phyloP scores from a whole-genome alignment of 2,888 invertebrate genomes.

The Branchellion lobata region DNA sequence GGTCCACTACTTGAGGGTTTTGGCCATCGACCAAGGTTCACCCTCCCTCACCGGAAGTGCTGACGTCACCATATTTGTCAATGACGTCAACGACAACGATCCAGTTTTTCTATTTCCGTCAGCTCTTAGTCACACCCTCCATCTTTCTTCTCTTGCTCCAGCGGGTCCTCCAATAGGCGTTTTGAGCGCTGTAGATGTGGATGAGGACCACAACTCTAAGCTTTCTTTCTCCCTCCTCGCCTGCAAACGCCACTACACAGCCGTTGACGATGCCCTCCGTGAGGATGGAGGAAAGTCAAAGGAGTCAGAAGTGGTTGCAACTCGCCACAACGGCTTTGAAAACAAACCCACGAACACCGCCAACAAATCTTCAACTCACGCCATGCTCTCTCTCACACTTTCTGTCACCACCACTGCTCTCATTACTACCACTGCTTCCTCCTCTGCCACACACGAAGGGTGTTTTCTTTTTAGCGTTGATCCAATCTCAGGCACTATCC shows the following conservation, averaged over 20 bases:
- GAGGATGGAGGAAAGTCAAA: background rate
- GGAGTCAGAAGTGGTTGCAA: too few species aligned
- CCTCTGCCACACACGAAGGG: background rate
- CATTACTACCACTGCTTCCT: background rate
- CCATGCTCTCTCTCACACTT: background rate
- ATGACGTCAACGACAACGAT: conserved; percentile 51
- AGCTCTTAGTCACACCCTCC: conserved; percentile 46
- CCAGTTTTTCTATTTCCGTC: conserved; percentile 50
- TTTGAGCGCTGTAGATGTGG: conserved; percentile 48
- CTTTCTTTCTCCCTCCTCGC: conserved; percentile 42
- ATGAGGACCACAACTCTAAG: conserved; percentile 47
- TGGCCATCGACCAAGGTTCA: conserved; percentile 45
- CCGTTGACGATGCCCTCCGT: conserved; percentile 11
- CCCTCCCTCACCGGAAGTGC: conserved; percentile 46
- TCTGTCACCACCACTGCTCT: background rate
- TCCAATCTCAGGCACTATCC: conserved; percentile 44
- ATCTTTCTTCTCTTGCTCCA: conserved; percentile 47
- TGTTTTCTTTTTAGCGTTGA: conserved; percentile 46
- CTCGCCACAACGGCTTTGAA: too few species aligned
- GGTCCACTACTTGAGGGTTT: conserved; percentile 46
- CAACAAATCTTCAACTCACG: background rate
- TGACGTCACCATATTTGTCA: conserved; percentile 48
- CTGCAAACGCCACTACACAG: conserved; percentile 6
- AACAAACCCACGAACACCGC: background rate
- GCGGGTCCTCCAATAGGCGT: conserved; percentile 45